Evolutionary conservation across 2,888 invertebrate species (phyloP), one percentile per base, ranked within the genome.

Genomic region (Phymatocera aterrima): DNA sequence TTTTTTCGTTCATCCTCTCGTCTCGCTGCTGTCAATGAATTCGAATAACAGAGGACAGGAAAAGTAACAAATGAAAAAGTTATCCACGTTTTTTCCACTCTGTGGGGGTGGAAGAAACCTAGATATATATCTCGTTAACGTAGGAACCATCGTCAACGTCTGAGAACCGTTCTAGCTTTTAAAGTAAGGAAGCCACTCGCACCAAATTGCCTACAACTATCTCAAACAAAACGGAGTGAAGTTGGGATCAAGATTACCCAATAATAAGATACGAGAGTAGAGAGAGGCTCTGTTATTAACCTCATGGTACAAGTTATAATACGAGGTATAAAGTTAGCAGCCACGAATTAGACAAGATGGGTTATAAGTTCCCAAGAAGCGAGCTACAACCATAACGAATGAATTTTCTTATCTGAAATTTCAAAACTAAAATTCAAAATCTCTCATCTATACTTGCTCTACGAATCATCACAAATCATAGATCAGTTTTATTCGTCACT

Each of bases 211-310:
- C 61, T 6, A 64, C n/a, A n/a, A n/a, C 61, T 64, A 64, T 68
- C 68, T 46, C 68, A 46, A 72, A 51, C 34, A 34, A 48, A 72
- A 72, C 31, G 72, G 31, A 31, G 43, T 43, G 72, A 72, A 72
- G 72, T 72, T 72, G 51, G 31, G 72, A 72, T 72, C 72, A 51
- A 51, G 72, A 72, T 72, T 72, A 72, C 18, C 48, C 21, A 18
- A 68, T 8, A 21, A 31, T 18, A 51, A 48, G 72, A 72, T 34
- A 34, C 72, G 51, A 43, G n/a, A 72, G 18, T n/a, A n/a, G n/a
- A n/a, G n/a, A n/a, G 31, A 48, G 34, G 48, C 72, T 72, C 51
- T 72, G 72, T 72, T 72, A 72, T 72, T 72, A 72, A 72, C 51
- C 72, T 48, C 21, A 8, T 31, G 18, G 15, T 51, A n/a, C n/a